These are phyloP conservation scores for Heliothis peltigera DNA, from an alignment of 2,888 invertebrate genomes.

Conservation along the genomic window DNA sequence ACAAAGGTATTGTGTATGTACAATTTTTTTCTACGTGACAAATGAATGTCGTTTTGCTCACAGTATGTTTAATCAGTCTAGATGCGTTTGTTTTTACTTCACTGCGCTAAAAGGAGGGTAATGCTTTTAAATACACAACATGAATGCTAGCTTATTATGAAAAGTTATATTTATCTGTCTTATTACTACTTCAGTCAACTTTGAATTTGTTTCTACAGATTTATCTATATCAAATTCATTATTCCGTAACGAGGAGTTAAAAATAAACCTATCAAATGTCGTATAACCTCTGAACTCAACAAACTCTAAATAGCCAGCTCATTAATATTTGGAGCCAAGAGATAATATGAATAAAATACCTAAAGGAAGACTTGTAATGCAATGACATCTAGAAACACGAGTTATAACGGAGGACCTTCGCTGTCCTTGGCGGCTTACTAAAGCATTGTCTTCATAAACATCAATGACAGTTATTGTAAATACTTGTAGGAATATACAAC, in stretches of 20 bases:
- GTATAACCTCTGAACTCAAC: not conserved
- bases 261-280: not conserved
- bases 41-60: not conserved
- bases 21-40: not conserved
- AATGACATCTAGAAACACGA: slow-evolving; percentile 18
- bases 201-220: too few relatives aligned
- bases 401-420: slow-evolving; percentile 27
- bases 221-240: too few relatives aligned
- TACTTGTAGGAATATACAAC: slow-evolving; percentile 11
- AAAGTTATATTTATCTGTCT: too few relatives aligned
- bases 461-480: slow-evolving; percentile 39
- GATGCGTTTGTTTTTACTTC: not conserved
- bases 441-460: slow-evolving; percentile 43
- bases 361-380: not conserved
- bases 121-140: too few relatives aligned
- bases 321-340: not conserved
- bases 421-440: slow-evolving; percentile 46
- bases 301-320: not conserved
- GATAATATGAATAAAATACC: not conserved
- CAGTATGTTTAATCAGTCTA: not conserved
- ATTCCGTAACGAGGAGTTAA: too few relatives aligned
- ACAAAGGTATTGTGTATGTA: slow-evolving; percentile 9
- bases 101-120: too few relatives aligned
- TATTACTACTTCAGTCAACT: too few relatives aligned
- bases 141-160: too few relatives aligned